Evolutionary conservation across 2,797 vertebrate species (phyloP), one percentile per base, ranked within the genome.

Genomic region (Crypturellus tataupa): DNA sequence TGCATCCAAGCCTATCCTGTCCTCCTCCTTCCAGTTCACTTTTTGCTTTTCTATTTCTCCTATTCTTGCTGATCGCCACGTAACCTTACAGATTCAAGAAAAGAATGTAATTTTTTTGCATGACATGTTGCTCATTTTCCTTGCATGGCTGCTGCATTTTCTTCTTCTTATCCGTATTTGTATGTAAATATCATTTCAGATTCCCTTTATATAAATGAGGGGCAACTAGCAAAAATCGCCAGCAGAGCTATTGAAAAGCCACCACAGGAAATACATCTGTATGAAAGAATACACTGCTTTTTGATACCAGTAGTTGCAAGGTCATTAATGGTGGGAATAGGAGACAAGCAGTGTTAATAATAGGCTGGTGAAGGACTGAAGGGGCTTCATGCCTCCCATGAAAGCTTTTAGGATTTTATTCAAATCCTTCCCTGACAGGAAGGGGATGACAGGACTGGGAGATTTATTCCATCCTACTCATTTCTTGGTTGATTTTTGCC

Each of bases 301-400:
- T 93, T 85, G 72, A 67, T 89, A 93, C n/a, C 0, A 0, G 59
- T 67, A 77, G 82, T 58, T 89, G 89, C 95, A 96, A 96, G 94
- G 95, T 96, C 93, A 85, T 97, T 96, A 96, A 87, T 94, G 73
- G 94, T 70, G 84, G 93, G 89, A 91, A 81, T 33, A 95, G 92
- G 91, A 97, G 94, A 86, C 95, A 95, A 95, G 84, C 93, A 64
- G 96, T 93, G 95, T 85, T 96, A 96, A 96, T 96, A 94, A 95
- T 7, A 96, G 90, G 69, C 86, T 96, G 89, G 75, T 13, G 33
- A 67, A 20, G 21, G 92, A 49, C 87, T 58, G 63, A 86, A 91
- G 80, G 70, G 72, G 12, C 31, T 92, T 89, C 92, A n/a, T 1
- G 56, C 89, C 94, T 96, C 82, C 82, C 49, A 7, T 53, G 73